phyloP scores from a whole-genome alignment of 2,113 vertebrate genomes.

The Solea senegalensis region DNA sequence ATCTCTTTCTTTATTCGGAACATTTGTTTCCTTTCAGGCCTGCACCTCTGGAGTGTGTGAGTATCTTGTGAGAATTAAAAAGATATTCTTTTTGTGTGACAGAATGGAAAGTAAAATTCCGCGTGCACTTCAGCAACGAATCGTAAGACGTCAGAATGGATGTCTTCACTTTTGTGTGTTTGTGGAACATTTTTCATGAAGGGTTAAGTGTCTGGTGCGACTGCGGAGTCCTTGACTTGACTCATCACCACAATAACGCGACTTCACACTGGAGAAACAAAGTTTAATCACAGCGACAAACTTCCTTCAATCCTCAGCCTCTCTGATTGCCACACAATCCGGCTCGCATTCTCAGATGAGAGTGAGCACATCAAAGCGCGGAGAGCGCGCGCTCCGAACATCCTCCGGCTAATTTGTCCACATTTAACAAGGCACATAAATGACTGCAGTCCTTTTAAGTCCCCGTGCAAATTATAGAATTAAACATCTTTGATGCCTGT shows the following conservation, averaged over 20 bases:
- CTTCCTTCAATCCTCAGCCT: slow-evolving; percentile 32
- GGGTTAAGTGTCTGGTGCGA: background rate
- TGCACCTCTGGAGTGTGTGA: background rate
- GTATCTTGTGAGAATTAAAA: slow-evolving; percentile 67
- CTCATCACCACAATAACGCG: background rate
- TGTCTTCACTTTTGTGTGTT: too few relatives aligned
- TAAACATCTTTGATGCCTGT: slow-evolving; percentile 35
- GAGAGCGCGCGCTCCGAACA: slow-evolving; percentile 18
- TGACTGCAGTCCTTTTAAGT: slow-evolving; percentile 36
- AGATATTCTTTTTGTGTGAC: slow-evolving; percentile 68
- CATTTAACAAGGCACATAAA: slow-evolving; percentile 51
- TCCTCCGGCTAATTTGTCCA: slow-evolving; percentile 46
- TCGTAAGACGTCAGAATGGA: too few relatives aligned
- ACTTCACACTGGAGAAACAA: background rate
- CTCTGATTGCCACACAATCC: slow-evolving; percentile 43
- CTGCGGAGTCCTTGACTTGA: background rate
- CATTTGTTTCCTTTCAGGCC: slow-evolving; percentile 44
- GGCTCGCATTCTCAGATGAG: slow-evolving; percentile 14
- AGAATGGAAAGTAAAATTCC: slow-evolving; percentile 61
- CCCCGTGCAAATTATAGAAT: slow-evolving; percentile 14
- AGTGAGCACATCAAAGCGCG: slow-evolving; percentile 23
- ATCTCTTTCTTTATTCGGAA: slow-evolving; percentile 50
- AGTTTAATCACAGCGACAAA: slow-evolving; percentile 25
- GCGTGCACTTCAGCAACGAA: too few relatives aligned
- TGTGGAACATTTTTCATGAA: background rate